Conservation (phyloP, 1,140 invertebrate species). For the Octopus sinensis region DNA sequence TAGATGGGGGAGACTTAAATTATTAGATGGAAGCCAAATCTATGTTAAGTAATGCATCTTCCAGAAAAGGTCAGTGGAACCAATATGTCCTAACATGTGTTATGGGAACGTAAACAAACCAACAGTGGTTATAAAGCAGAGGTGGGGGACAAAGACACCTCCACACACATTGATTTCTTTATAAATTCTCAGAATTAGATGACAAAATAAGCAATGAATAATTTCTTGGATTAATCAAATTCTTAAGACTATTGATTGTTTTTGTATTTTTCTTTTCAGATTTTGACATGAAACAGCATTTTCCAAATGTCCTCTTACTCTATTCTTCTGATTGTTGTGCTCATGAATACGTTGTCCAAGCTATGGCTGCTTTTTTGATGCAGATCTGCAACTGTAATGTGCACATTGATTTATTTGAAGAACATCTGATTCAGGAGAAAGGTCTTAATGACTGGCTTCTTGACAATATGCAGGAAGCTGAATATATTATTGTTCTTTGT, state of each 20-base stretch:
- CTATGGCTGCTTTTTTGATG: constrained; percentile 46
- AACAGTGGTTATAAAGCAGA: too few relatives aligned
- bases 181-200: too few relatives aligned
- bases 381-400: constrained; percentile 49
- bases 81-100: too few relatives aligned
- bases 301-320: constrained; percentile 42
- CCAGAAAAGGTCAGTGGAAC: too few relatives aligned
- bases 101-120: too few relatives aligned
- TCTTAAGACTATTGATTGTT: neutral
- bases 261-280: constrained; percentile 35
- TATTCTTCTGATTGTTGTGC: constrained; percentile 48
- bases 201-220: too few relatives aligned
- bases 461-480: constrained; percentile 46
- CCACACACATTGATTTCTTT: too few relatives aligned
- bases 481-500: constrained; percentile 51
- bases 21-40: too few relatives aligned
- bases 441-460: constrained; percentile 49
- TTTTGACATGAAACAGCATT: constrained; percentile 44
- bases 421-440: constrained; percentile 41
- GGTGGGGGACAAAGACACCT: too few relatives aligned
- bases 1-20: too few relatives aligned
- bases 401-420: constrained; percentile 48
- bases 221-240: too few relatives aligned
- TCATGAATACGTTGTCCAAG: constrained; percentile 46
- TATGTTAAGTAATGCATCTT: too few relatives aligned